Base-by-base conservation (phyloP, 1,140 invertebrate genomes). In the Bathynomus jamesi region DNA sequence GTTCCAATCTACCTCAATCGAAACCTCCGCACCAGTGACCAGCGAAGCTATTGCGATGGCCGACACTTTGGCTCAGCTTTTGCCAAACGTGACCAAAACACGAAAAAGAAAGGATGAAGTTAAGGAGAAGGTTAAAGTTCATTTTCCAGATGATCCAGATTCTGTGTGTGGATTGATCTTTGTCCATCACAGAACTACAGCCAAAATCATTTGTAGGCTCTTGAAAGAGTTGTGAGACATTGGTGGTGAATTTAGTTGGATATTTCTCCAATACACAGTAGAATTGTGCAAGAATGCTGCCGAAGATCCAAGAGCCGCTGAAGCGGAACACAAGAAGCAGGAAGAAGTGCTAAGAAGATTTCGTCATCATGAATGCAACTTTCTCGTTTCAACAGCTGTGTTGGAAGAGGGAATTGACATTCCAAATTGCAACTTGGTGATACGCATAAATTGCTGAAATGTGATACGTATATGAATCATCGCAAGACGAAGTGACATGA, bases 311-410 rank as follows among this genome's bases (percentile, higher is more conserved):
- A 73, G 69, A 28, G 65, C 69, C 29, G 65, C 71, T 8, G 74
- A 78, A 24, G 70, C 73, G 21, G 72, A 78, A 61, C 73, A 70
- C 30, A 71, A 72, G 32, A 78, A 77, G 72, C 74, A 77, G 53
- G 72, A 77, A 67, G 77, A 72, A 62, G 71, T 77, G 30, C 66
- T 79, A 30, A 64, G 70, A 21, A 66, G 89, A 74, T 99, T 99
- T 82, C 87, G 96, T n/a, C 92, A 91, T 82, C 89, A 93, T 76
- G 93, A 97, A 80, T 92, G 94, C 78, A 99, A 99, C 84, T 83
- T 99, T 13, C 85, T 99, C 28, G 87, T 99, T 64, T 89, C 94
- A 1, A 92, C 91, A 28, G 86, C 85, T 70, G 86, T 93, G 24
- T 80, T 94, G 7, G 92, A 95, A 81, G 91, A 94, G 83, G 91